phyloP scores from a whole-genome alignment of 2,888 invertebrate genomes.

The Trichopoda pennipes region DNA sequence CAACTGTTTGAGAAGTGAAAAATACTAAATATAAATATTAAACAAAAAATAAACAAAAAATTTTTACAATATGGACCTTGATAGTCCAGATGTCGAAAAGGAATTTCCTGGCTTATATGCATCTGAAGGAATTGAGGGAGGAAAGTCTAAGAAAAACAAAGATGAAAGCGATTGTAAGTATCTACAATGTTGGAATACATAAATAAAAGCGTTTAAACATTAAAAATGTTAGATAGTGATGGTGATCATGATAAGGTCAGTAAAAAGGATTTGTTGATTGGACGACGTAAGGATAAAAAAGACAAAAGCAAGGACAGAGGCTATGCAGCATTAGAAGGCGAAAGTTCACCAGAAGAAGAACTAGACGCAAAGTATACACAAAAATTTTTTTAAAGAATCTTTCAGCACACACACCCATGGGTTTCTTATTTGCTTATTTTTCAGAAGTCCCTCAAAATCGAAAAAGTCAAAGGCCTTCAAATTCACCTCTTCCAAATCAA shows the following conservation, averaged over 20 bases:
- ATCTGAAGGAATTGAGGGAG: slow-evolving; percentile 84
- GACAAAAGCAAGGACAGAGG: slow-evolving; percentile 91
- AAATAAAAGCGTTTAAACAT: slow-evolving; percentile 9
- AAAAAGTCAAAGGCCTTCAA: slow-evolving; percentile 95
- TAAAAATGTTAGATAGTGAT: slow-evolving; percentile 86
- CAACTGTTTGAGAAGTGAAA: slow-evolving; percentile 1
- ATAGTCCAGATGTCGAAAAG: slow-evolving; percentile 93
- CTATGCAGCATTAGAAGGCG: slow-evolving; percentile 94
- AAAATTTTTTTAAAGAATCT: background rate
- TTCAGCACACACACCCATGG: background rate
- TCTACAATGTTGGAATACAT: background rate
- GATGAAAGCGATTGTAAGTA: slow-evolving; percentile 92
- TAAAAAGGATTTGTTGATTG: slow-evolving; percentile 89
- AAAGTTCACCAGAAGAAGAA: slow-evolving; percentile 94
- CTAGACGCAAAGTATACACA: slow-evolving; percentile 87
- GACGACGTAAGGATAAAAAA: slow-evolving; percentile 91
- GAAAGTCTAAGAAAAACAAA: slow-evolving; percentile 81
- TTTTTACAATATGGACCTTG: slow-evolving; percentile 76
- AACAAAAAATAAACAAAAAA: slow-evolving; percentile 26
- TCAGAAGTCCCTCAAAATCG: slow-evolving; percentile 90
- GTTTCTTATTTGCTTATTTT: slow-evolving; percentile 53
- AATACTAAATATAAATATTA: background rate
- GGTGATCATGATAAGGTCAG: slow-evolving; percentile 89
- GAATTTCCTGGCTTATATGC: slow-evolving; percentile 94
- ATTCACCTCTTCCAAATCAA: slow-evolving; percentile 90